phyloP scores from a whole-genome alignment of 2,113 vertebrate genomes.

The Formicarius rufipectus region DNA sequence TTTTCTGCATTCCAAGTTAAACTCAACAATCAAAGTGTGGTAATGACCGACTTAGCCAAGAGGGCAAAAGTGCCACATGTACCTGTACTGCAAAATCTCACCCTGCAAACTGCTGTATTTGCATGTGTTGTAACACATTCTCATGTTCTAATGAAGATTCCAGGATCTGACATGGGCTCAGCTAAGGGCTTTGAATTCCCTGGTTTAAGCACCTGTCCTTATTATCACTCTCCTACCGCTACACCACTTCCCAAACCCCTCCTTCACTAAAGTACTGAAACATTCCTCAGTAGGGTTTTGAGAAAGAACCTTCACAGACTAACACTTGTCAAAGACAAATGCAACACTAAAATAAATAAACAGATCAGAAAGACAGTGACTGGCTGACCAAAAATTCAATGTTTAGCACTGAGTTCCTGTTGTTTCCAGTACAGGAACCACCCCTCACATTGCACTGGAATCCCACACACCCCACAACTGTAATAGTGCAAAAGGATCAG shows the following conservation, averaged over 20 bases:
- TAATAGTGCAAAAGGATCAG: neutral
- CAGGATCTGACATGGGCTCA: neutral
- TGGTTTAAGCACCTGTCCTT: neutral
- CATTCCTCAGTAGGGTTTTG: neutral
- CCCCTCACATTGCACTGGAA: neutral
- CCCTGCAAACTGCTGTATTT: neutral
- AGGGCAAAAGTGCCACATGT: neutral
- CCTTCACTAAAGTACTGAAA: neutral
- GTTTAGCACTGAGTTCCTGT: neutral
- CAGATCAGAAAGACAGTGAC: neutral
- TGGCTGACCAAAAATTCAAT: neutral
- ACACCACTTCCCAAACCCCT: conserved; percentile 1
- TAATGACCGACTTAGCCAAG: neutral
- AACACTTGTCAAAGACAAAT: conserved; percentile 14
- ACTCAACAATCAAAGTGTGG: neutral
- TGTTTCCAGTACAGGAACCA: neutral
- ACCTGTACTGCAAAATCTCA: neutral
- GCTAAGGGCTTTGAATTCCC: neutral
- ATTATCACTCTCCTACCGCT: neutral
- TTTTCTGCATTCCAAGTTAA: neutral
- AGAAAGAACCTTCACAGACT: conserved; percentile 9
- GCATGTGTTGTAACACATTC: neutral
- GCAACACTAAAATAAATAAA: neutral
- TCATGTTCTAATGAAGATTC: neutral
- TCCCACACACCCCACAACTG: neutral